Conservation (phyloP, 2,888 invertebrate genomes). For the Strigamia maritima region DNA sequence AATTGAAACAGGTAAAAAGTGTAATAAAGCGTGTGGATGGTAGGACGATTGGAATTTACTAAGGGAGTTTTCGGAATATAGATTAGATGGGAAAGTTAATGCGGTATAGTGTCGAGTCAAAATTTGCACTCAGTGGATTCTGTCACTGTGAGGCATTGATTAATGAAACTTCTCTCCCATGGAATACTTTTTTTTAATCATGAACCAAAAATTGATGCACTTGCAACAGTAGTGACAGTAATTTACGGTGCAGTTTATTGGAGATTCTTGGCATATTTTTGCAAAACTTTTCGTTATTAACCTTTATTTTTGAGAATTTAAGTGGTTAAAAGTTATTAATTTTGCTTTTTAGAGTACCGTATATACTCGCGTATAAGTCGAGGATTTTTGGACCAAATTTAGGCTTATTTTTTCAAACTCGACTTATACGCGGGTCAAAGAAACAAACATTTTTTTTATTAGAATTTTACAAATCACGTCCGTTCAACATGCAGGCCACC, state of each 20-base stretch:
- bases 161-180: constrained; percentile 35
- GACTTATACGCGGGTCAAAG: too few relatives aligned
- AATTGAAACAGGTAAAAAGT: constrained; percentile 39
- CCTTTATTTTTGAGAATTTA: not conserved
- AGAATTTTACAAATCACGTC: too few relatives aligned
- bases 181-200: constrained; percentile 36
- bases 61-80: not conserved
- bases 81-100: not conserved
- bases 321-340: too few relatives aligned
- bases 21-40: constrained; percentile 38
- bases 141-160: constrained; percentile 30
- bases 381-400: too few relatives aligned
- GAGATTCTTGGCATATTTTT: constrained; percentile 36
- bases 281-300: not conserved
- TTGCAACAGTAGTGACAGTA: constrained; percentile 32
- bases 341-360: too few relatives aligned
- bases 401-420: too few relatives aligned
- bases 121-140: not conserved
- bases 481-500: too few relatives aligned
- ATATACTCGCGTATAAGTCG: too few relatives aligned
- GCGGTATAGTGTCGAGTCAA: not conserved
- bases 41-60: constrained; percentile 28
- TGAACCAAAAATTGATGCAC: not conserved
- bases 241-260: constrained; percentile 34
- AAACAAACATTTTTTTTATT: too few relatives aligned